Conservation (phyloP, 2,113 vertebrate species). For the Clarias magur region DNA sequence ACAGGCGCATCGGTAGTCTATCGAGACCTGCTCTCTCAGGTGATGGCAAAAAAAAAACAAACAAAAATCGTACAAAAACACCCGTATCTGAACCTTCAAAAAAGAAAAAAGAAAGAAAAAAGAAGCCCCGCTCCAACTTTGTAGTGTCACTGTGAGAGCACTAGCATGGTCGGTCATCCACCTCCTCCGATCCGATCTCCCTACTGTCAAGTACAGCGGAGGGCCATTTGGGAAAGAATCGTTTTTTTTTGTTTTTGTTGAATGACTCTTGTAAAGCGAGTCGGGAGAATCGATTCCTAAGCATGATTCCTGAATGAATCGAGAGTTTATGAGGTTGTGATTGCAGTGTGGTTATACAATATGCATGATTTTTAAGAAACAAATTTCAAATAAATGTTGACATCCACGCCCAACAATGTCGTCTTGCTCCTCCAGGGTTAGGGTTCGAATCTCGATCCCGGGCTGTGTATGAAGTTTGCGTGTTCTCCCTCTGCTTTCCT, state of each 20-base stretch:
- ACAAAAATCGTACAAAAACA: background rate
- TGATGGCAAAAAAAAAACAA: background rate
- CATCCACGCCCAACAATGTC: background rate
- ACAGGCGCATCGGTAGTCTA: background rate
- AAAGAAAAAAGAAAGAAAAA: background rate
- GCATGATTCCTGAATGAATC: background rate
- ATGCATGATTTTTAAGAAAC: background rate
- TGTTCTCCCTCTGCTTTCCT: no score
- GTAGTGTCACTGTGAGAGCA: background rate
- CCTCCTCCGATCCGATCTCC: background rate
- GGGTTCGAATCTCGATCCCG: no score
- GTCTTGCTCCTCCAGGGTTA: no score
- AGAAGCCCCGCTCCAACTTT: constrained; percentile 24
- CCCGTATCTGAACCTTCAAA: background rate
- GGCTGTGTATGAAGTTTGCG: no score
- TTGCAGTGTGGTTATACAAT: background rate
- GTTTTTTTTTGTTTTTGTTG: background rate
- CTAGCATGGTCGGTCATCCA: background rate
- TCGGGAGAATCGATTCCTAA: background rate
- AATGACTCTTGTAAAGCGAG: constrained; percentile 17
- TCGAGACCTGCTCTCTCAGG: background rate
- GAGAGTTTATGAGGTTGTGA: background rate
- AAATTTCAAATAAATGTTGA: background rate
- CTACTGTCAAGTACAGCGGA: background rate
- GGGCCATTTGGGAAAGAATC: background rate